Evolutionary conservation across 2,888 invertebrate species (phyloP).

Genomic region (Oxytorus armatus): DNA sequence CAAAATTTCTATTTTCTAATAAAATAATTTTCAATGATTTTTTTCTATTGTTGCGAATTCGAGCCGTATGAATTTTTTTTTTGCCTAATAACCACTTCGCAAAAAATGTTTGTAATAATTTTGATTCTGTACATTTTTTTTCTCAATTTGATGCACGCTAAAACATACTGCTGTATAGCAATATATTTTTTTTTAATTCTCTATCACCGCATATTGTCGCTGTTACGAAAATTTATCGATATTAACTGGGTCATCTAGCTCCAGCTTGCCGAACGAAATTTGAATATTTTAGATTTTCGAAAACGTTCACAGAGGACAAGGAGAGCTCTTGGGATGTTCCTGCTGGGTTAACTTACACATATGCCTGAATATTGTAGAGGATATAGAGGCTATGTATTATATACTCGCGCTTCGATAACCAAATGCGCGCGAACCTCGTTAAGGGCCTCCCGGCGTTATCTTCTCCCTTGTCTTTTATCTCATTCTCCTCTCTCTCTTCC

Average conservation of each 20-base stretch:
- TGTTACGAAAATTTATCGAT: constrained; percentile 29
- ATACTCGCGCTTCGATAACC: constrained; percentile 49
- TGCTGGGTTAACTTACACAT: constrained; percentile 5
- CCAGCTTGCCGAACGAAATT: constrained; percentile 34
- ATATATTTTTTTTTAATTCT: not conserved
- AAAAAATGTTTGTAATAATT: not conserved
- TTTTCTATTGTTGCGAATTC: too few relatives aligned
- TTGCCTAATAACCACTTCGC: too few relatives aligned
- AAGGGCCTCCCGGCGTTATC: constrained; percentile 29
- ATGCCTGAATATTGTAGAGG: constrained; percentile 1
- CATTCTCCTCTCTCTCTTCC: constrained; percentile 1
- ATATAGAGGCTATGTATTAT: constrained; percentile 8
- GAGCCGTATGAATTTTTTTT: too few relatives aligned
- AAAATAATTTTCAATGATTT: too few relatives aligned
- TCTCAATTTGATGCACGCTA: not conserved
- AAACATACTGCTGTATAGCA: not conserved
- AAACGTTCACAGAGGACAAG: constrained; percentile 24
- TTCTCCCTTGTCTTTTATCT: constrained; percentile 43
- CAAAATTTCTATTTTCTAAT: too few relatives aligned
- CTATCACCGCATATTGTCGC: not conserved
- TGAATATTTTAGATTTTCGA: constrained; percentile 44
- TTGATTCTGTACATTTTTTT: too few relatives aligned
- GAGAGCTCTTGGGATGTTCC: not conserved
- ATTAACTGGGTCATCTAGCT: constrained; percentile 8
- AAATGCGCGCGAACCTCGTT: constrained; percentile 45